A percentile compares a stretch with the other conserved stretches of the same genome.
phyloP scores from a whole-genome alignment of 2,888 invertebrate genomes.

The Monochamus alternatus region DNA sequence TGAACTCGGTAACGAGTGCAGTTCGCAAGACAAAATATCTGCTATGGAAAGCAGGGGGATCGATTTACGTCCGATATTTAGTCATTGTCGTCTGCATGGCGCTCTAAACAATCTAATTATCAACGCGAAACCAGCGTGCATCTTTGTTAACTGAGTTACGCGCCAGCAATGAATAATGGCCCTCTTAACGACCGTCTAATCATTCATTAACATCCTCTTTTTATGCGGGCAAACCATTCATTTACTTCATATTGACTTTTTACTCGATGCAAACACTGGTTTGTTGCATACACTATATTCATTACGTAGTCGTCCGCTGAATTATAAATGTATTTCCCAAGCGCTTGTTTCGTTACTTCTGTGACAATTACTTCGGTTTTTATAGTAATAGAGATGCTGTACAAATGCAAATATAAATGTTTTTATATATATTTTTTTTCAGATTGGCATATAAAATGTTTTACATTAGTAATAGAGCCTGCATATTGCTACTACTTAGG shows the following conservation, averaged over 20 bases:
- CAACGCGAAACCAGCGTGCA: constrained; percentile 55
- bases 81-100: constrained; percentile 55
- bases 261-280: constrained; percentile 5
- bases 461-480: too few species aligned
- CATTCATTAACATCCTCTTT: constrained; percentile 56
- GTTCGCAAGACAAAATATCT: constrained; percentile 21
- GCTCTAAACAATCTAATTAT: constrained; percentile 60
- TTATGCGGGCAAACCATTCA: constrained; percentile 39
- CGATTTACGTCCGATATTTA: constrained; percentile 51
- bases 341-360: background rate
- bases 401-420: too few species aligned
- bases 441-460: too few species aligned
- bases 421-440: too few species aligned
- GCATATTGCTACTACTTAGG: too few species aligned
- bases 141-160: constrained; percentile 55
- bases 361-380: too few species aligned
- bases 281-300: background rate
- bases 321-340: background rate
- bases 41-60: constrained; percentile 41
- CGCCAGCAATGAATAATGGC: constrained; percentile 57
- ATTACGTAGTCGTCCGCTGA: background rate
- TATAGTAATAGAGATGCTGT: too few species aligned
- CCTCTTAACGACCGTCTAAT: constrained; percentile 56
- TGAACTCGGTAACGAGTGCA: background rate
- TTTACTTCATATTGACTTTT: constrained; percentile 25